Conservation (phyloP, 2,888 invertebrate genomes). For the Macaria notata region DNA sequence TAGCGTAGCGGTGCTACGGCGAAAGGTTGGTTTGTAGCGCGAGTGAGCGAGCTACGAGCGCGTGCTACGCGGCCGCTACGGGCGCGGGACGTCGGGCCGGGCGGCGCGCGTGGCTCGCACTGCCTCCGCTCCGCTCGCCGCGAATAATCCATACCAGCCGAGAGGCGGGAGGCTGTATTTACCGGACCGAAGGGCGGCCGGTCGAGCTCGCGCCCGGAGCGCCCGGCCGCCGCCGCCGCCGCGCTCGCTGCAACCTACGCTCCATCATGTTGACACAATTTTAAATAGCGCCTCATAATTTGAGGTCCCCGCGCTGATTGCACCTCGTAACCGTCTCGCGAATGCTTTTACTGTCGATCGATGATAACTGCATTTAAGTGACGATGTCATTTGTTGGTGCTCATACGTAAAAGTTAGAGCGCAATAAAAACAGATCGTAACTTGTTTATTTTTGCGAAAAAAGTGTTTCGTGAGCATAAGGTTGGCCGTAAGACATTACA, state of each 20-base stretch:
- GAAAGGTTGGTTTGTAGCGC: constrained; percentile 46
- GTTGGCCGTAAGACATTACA: constrained; percentile 3
- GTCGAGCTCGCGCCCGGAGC: constrained; percentile 62
- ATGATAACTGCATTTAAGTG: constrained; percentile 33
- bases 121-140: constrained; percentile 63
- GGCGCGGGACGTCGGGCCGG: constrained; percentile 52
- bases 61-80: constrained; percentile 48
- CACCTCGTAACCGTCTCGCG: constrained; percentile 43
- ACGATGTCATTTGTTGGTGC: constrained; percentile 31
- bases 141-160: constrained; percentile 77
- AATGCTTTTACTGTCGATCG: constrained; percentile 33
- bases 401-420: constrained; percentile 23
- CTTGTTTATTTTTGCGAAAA: constrained; percentile 23
- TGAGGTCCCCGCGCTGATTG: constrained; percentile 53
- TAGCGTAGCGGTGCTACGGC: constrained; percentile 48
- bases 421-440: constrained; percentile 34
- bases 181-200: constrained; percentile 76
- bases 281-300: constrained; percentile 71
- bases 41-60: constrained; percentile 47
- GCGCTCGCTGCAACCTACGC: constrained; percentile 45
- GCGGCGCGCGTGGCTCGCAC: constrained; percentile 72
- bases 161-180: constrained; percentile 75
- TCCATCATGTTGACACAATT: constrained; percentile 76
- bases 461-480: constrained; percentile 2
- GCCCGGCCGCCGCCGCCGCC: constrained; percentile 50